Evolutionary conservation across 2,113 vertebrate species (phyloP).

Genomic region (Capra hircus): DNA sequence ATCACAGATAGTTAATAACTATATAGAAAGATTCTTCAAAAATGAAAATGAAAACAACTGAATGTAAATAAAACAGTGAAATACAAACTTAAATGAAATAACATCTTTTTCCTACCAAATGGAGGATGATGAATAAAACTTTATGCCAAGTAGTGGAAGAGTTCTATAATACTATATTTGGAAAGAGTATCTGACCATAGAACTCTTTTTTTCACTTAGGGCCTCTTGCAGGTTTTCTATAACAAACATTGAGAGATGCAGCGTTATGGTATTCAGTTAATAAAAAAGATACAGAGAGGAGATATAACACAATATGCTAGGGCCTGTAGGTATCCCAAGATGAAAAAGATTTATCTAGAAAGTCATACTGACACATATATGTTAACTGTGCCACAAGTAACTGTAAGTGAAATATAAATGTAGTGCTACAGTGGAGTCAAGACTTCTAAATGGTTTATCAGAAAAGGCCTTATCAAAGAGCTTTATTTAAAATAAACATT

Average conservation of each 20-base stretch:
- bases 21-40: background rate
- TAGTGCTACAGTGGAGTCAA: background rate
- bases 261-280: background rate
- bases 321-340: background rate
- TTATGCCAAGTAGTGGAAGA: background rate
- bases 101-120: background rate
- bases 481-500: background rate
- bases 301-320: background rate
- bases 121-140: background rate
- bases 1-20: slow-evolving; percentile 7
- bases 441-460: background rate
- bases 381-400: background rate
- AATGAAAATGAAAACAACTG: background rate
- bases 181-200: background rate
- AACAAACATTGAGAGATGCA: background rate
- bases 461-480: background rate
- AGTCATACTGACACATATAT: background rate
- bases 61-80: background rate
- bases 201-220: background rate
- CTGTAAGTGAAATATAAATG: background rate
- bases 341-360: background rate
- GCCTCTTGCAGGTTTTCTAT: background rate
- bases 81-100: background rate
- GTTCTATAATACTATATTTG: background rate
- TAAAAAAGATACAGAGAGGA: background rate